A percentile compares a stretch with the other conserved stretches of the same genome.
Evolutionary conservation across 1,140 invertebrate species (phyloP).

Genomic region (Liolophura sinensis): DNA sequence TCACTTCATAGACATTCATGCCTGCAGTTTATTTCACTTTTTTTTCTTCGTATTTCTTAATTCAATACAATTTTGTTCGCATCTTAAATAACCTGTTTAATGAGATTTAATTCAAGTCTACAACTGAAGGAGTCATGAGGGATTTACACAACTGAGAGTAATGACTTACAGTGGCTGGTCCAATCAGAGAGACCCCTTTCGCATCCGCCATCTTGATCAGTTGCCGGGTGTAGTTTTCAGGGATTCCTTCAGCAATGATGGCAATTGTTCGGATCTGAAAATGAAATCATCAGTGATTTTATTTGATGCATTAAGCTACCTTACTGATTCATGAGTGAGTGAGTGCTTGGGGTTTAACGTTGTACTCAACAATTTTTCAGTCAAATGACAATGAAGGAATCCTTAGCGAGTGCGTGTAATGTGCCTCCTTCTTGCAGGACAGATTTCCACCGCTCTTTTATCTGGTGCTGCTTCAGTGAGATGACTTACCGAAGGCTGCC

Average conservation of each 20-base stretch:
- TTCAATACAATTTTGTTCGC: background rate
- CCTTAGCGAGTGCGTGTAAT: no score
- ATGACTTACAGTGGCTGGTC: conserved; percentile 91
- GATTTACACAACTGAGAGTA: background rate
- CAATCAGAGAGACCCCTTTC: conserved; percentile 86
- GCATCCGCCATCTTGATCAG: conserved; percentile 84
- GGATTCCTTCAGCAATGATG: conserved; percentile 99
- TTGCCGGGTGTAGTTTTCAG: conserved; percentile 96
- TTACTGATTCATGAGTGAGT: no score
- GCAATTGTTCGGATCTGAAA: conserved; percentile 88
- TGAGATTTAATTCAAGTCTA: background rate
- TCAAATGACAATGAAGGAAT: no score
- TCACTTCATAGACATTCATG: no score
- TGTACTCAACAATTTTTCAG: no score
- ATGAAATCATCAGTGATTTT: background rate
- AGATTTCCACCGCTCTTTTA: no score
- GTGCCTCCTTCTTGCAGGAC: no score
- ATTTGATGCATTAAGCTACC: no score
- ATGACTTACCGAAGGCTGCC: no score
- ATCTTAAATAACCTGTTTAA: background rate
- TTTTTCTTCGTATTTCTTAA: background rate
- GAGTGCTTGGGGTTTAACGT: no score
- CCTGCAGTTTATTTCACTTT: no score
- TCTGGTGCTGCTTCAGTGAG: no score
- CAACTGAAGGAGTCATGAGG: background rate